A percentile compares a stretch with the other conserved stretches of the same genome.
phyloP scores from a whole-genome alignment of 2,888 invertebrate species.

The Adelphocoris suturalis region DNA sequence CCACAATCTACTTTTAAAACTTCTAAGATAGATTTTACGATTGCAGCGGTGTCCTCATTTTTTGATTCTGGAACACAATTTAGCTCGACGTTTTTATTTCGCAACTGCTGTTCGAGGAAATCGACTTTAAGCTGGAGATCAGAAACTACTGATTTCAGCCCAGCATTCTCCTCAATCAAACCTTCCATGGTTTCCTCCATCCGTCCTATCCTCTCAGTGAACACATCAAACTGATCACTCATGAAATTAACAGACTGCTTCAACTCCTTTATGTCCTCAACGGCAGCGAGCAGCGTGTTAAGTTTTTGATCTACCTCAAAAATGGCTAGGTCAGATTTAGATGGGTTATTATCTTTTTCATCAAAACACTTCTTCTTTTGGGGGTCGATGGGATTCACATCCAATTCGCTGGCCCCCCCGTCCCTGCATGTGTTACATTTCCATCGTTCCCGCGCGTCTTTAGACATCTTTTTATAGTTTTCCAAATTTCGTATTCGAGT shows the following conservation, averaged over 20 bases:
- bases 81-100: constrained; percentile 10
- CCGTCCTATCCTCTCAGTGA: no score
- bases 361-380: neutral
- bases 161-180: neutral
- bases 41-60: constrained; percentile 20
- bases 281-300: neutral
- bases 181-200: neutral
- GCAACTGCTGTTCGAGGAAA: constrained; percentile 15
- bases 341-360: neutral
- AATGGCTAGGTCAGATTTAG: constrained; percentile 1
- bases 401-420: no score
- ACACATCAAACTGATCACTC: no score
- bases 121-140: constrained; percentile 38
- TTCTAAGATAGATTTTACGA: neutral
- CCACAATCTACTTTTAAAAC: constrained; percentile 40
- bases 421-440: neutral
- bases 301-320: constrained; percentile 26
- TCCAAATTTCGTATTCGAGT: no score
- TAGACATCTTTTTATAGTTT: no score
- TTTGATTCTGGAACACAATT: constrained; percentile 36
- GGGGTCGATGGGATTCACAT: no score
- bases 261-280: no score
- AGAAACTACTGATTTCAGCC: no score
- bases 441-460: neutral
- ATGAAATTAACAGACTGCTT: no score